Percentiles rank a stretch among this genome's conserved stretches.
These are phyloP conservation scores for Nymphalis urticae DNA, from an alignment of 2,888 invertebrate species.

Conservation along the genomic window DNA sequence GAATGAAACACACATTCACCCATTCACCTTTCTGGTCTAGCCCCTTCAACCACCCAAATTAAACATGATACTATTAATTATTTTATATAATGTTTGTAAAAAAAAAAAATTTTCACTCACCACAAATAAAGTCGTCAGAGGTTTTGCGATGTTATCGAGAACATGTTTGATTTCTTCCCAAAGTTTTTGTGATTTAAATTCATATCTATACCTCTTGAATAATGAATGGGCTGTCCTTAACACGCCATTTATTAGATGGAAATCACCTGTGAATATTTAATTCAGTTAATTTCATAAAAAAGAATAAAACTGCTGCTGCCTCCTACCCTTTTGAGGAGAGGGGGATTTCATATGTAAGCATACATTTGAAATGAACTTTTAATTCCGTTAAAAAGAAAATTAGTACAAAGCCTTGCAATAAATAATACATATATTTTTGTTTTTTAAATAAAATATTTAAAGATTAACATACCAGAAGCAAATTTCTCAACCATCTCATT, in stretches of 20 bases:
- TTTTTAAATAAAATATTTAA: background rate
- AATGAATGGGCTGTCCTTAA: slow-evolving; percentile 97
- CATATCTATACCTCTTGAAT: slow-evolving; percentile 97
- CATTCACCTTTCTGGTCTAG: no score
- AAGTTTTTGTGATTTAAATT: slow-evolving; percentile 95
- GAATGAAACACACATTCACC: no score
- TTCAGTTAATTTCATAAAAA: background rate
- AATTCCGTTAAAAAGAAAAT: no score
- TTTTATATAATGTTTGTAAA: background rate
- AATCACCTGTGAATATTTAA: slow-evolving; percentile 85
- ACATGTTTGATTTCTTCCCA: slow-evolving; percentile 99
- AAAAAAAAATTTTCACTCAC: slow-evolving; percentile 68
- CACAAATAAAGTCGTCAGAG: slow-evolving; percentile 94
- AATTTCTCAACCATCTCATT: slow-evolving; percentile 97
- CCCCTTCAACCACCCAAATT: no score
- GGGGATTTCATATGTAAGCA: background rate
- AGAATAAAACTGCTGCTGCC: background rate
- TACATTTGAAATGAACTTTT: background rate
- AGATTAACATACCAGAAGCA: slow-evolving; percentile 80
- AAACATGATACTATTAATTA: no score
- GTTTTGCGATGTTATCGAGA: slow-evolving; percentile 94
- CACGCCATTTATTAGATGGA: slow-evolving; percentile 96
- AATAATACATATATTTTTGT: no score
- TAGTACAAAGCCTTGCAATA: no score
- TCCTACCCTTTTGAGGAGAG: no score